These are phyloP conservation scores for Amblyjoppa fuscipennis DNA, from an alignment of 2,888 invertebrate species.

Conservation along the genomic window DNA sequence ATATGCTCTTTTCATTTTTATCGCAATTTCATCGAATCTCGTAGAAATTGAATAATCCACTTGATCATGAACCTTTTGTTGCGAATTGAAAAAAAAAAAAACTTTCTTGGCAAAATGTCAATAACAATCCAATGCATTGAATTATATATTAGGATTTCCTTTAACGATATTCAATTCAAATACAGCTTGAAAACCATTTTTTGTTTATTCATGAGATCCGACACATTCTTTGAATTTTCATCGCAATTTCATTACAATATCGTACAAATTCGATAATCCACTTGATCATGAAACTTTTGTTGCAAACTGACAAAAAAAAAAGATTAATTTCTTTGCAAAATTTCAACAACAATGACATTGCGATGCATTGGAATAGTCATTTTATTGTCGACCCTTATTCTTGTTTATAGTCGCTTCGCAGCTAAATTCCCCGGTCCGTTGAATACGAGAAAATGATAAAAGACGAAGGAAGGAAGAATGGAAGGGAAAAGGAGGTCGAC, in stretches of 20 bases:
- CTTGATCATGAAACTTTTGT: background rate
- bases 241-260: background rate
- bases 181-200: background rate
- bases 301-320: background rate
- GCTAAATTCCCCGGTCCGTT: background rate
- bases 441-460: conserved; percentile 6
- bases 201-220: background rate
- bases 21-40: too few species aligned
- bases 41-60: too few species aligned
- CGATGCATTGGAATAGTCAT: background rate
- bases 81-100: too few species aligned
- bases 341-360: background rate
- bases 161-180: background rate
- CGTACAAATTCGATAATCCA: background rate
- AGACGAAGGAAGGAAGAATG: background rate
- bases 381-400: background rate
- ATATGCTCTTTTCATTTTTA: too few species aligned
- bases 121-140: background rate
- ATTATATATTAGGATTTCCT: too few species aligned
- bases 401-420: background rate
- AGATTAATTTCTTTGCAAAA: background rate
- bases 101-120: background rate
- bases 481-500: conserved; percentile 14
- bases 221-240: too few species aligned
- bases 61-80: too few species aligned